Conservation (phyloP, 2,797 vertebrate genomes). For the Spinus pinus region DNA sequence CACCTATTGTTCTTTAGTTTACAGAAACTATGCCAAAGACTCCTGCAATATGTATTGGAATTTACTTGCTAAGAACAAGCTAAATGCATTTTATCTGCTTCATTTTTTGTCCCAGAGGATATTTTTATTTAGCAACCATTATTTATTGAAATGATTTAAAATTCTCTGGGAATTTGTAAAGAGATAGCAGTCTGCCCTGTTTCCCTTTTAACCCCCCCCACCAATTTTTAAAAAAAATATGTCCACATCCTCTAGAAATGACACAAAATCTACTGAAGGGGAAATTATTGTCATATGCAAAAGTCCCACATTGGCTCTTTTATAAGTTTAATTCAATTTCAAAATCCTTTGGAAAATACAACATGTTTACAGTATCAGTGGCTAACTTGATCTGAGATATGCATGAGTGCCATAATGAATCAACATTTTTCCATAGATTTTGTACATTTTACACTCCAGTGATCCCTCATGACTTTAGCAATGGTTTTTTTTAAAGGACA, state of each 20-base stretch:
- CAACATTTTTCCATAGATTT: not conserved
- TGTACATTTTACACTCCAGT: not conserved
- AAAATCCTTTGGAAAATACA: not conserved
- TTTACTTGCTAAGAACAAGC: not conserved
- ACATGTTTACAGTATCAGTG: not conserved
- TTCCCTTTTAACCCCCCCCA: accelerated
- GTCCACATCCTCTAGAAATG: not conserved
- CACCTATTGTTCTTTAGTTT: not conserved
- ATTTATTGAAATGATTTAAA: not conserved
- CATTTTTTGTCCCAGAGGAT: not conserved
- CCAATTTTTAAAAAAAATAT: not conserved
- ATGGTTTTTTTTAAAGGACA: not conserved
- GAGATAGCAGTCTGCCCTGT: not conserved
- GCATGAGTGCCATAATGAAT: not conserved
- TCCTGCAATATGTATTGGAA: not conserved
- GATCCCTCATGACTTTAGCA: not conserved
- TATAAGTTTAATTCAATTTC: not conserved
- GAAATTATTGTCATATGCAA: not conserved
- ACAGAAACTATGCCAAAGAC: not conserved
- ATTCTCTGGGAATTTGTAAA: not conserved
- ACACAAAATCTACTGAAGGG: not conserved
- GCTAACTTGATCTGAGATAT: not conserved
- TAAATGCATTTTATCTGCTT: not conserved
- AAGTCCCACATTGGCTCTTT: not conserved
- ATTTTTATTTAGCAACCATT: not conserved